Percentiles rank a stretch among this genome's conserved stretches.
Evolutionary conservation across 2,888 invertebrate genomes (phyloP).

Genomic region (Helobdella robusta): DNA sequence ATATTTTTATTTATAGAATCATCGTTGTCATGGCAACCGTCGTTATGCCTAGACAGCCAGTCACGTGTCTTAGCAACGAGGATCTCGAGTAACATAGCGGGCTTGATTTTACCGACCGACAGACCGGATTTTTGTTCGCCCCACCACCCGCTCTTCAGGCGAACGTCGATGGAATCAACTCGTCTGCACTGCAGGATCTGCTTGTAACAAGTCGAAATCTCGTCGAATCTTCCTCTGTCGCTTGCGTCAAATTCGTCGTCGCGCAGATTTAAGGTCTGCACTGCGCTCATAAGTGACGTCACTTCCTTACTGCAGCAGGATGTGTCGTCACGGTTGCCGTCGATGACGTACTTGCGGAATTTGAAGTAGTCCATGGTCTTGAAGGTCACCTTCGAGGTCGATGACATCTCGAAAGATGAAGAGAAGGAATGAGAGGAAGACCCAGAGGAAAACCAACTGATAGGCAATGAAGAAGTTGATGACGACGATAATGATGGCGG

Average conservation of each 20-base stretch:
- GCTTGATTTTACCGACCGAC: slow-evolving; percentile 36
- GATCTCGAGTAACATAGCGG: slow-evolving; percentile 29
- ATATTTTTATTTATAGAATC: slow-evolving; percentile 25
- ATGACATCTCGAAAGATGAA: no score
- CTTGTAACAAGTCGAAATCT: slow-evolving; percentile 33
- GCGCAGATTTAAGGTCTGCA: slow-evolving; percentile 36
- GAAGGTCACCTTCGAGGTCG: slow-evolving; percentile 36
- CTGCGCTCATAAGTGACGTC: slow-evolving; percentile 32
- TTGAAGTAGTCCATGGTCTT: slow-evolving; percentile 38
- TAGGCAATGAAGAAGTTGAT: no score
- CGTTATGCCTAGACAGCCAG: slow-evolving; percentile 30
- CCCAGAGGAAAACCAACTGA: no score
- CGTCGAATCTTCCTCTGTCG: slow-evolving; percentile 31
- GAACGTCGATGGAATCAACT: slow-evolving; percentile 36
- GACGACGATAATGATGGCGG: no score
- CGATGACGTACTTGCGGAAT: slow-evolving; percentile 36
- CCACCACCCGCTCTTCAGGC: slow-evolving; percentile 38
- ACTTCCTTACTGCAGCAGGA: slow-evolving; percentile 34
- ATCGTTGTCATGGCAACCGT: not conserved
- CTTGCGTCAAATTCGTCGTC: slow-evolving; percentile 36
- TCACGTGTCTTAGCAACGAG: slow-evolving; percentile 32
- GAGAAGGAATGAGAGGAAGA: no score
- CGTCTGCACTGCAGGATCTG: slow-evolving; percentile 34
- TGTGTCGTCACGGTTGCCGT: slow-evolving; percentile 36
- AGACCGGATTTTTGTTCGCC: slow-evolving; percentile 35